Evolutionary conservation across 2,888 invertebrate species (phyloP), one percentile per base, ranked within the genome.

Genomic region (Heliconius sara): DNA sequence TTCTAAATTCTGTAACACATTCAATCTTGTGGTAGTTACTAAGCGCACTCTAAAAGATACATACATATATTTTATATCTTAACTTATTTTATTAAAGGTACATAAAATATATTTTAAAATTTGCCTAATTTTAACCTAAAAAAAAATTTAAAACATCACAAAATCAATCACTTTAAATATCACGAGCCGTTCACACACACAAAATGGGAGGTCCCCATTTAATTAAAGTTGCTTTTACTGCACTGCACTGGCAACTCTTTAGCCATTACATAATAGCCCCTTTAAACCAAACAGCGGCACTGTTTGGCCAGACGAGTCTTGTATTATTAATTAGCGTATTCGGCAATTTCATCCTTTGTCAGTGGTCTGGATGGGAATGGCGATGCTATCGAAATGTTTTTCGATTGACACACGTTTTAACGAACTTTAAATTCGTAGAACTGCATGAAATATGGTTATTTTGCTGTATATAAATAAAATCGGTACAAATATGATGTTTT

Each of bases 321-420:
- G 89, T 89, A 90, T 91, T 89, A 90, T 91, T 91, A 91, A 91
- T 91, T 89, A 91, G 88, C 83, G 82, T 82, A 85, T 86, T 88
- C 87, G 87, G 85, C 87, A 87, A 87, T 89, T 89, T 87, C 84
- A 86, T 86, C 88, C 88, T 88, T 89, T 88, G 88, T 89, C 87
- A 88, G 85, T 85, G 81, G 81, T 82, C 83, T 83, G 85, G 84
- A 85, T 85, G 83, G 81, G 81, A 81, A 79, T 39, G 70, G 57
- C 68, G 72, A 81, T 78, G 67, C 74, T 79, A 12, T 34, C 43
- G 66, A 75, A 82, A 78, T 80, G 68, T 78, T 80, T 52, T 82
- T 79, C 60, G 5, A 43, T 34, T 67, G 65, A 27, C 65, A 65
- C 75, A 25, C 25, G 43, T 27, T 75, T 73, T 34, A 73, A 60